Evolutionary conservation across 2,113 vertebrate species (phyloP).

Genomic region (Corythaeola cristata): DNA sequence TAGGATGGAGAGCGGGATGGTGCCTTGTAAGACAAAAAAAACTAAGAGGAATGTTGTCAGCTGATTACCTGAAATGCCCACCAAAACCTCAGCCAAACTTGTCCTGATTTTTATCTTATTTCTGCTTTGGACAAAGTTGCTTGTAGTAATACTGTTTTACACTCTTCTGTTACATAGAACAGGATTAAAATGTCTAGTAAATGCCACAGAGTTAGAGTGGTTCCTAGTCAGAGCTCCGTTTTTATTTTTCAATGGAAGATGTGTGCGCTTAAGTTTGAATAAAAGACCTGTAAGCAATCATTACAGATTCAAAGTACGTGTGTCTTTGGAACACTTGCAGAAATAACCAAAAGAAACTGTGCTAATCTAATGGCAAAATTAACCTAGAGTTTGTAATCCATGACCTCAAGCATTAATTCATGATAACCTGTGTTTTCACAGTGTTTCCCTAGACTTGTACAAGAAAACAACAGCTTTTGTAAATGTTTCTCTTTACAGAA

Average conservation of each 20-base stretch:
- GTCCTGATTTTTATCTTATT: not conserved
- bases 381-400: not conserved
- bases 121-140: not conserved
- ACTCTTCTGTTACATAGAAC: not conserved
- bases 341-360: not conserved
- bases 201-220: rapidly evolving
- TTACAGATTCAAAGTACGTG: not conserved
- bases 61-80: not conserved
- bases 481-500: not conserved
- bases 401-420: not conserved
- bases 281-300: not conserved
- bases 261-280: not conserved
- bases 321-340: not conserved
- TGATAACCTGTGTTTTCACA: not conserved
- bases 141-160: not conserved
- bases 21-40: not conserved
- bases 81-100: not conserved
- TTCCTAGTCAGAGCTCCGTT: not conserved
- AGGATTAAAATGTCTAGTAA: not conserved
- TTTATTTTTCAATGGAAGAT: not conserved
- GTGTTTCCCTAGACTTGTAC: not conserved
- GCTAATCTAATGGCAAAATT: not conserved
- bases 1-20: not conserved
- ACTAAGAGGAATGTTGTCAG: not conserved
- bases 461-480: not conserved